Base-by-base conservation (phyloP, 2,113 vertebrate species). In the Myrmecobius fasciatus region DNA sequence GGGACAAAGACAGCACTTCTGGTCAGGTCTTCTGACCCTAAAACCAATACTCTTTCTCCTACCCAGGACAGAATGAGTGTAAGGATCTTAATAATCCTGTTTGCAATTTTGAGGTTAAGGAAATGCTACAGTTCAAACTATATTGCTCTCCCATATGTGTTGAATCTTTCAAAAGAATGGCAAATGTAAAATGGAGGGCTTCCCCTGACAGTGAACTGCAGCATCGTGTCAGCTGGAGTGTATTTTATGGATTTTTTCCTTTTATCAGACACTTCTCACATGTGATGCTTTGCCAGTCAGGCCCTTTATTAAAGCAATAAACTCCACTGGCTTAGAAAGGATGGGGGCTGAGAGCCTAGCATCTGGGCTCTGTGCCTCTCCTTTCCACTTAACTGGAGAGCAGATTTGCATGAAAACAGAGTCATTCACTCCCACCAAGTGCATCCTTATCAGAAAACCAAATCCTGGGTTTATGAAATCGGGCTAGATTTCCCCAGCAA, bases 331-430 rank as follows among this genome's bases (percentile, higher is more conserved):
- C 67, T 83, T 43, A 83, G 67, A 83, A 83, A 83, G n/a, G 67
- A 83, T 8, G n/a, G 67, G 36, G 67, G n/a, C n/a, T 83, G 67
- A 43, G 67, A 83, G n/a, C 67, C 67, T n/a, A 43, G 67, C 67
- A 83, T n/a, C 36, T 83, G 67, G 67, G n/a, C 67, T 43, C 67
- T 7, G 20, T 22, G 67, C 67, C n/a, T 83, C 36, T 43, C 67
- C 36, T 24, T 43, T 43, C 67, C 67, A 43, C 67, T 43, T 83
- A 83, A 24, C 67, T 22, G 17, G 67, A n/a, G n/a, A 83, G 20
- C 67, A 83, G 67, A 83, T 83, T 83, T 83, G 67, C 67, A 83
- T 83, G 67, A 83, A 83, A 83, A 83, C 67, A 83, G 60, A 67
- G 67, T 43, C n/a, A 83, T 83, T 83, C 67, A 83, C 67, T 83